These are phyloP conservation scores for Troides aeacus DNA, from an alignment of 2,888 invertebrate species.

Conservation along the genomic window DNA sequence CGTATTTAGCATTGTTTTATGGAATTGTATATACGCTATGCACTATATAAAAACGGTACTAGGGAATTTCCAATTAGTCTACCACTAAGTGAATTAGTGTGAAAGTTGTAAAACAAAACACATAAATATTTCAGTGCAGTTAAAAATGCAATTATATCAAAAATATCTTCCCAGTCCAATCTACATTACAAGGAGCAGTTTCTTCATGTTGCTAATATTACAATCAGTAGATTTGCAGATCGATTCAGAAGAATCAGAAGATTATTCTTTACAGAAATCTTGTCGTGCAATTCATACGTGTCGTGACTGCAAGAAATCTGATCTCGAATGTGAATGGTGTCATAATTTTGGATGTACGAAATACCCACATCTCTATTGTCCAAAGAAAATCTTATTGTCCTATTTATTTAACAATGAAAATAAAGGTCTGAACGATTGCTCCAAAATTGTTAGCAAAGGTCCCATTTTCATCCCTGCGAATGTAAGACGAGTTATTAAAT, in stretches of 20 bases:
- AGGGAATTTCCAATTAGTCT: not conserved
- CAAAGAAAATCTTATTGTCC: constrained; percentile 38
- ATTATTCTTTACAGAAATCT: constrained; percentile 29
- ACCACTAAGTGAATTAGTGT: not conserved
- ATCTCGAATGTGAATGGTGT: constrained; percentile 42
- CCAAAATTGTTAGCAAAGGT: constrained; percentile 37
- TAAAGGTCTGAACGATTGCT: constrained; percentile 34
- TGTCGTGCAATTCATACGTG: constrained; percentile 37
- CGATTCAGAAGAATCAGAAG: constrained; percentile 16
- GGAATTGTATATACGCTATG: not conserved
- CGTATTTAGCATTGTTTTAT: constrained; percentile 5
- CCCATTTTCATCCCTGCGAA: constrained; percentile 43
- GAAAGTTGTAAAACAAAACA: not conserved
- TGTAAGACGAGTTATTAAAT: constrained; percentile 36
- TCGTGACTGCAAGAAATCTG: constrained; percentile 40
- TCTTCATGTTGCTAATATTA: constrained; percentile 7
- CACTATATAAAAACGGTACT: not conserved
- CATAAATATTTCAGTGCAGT: not conserved
- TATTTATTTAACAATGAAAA: constrained; percentile 33
- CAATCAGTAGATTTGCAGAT: constrained; percentile 14
- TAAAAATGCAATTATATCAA: not conserved
- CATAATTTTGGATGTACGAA: constrained; percentile 44
- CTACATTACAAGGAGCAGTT: not conserved
- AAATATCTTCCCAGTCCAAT: not conserved
- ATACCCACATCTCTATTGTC: constrained; percentile 39